phyloP scores from a whole-genome alignment of 2,888 invertebrate species.

The Eristalis pertinax region DNA sequence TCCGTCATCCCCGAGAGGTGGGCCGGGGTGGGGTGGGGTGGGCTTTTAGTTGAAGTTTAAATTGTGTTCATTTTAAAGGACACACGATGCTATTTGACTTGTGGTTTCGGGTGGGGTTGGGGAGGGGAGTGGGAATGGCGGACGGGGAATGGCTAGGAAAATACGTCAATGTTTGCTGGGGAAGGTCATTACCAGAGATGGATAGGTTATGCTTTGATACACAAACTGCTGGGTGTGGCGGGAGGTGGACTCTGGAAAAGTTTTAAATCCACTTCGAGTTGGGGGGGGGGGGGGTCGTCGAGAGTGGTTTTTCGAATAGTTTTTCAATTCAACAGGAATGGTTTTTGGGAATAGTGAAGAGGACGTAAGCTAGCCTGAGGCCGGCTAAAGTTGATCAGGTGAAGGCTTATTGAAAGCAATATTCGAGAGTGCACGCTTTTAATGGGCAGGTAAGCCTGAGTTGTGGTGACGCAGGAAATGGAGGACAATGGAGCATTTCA shows the following conservation, averaged over 20 bases:
- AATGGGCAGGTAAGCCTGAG: too few species aligned
- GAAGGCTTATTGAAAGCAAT: background rate
- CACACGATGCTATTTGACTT: conserved; percentile 5
- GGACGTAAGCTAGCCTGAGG: background rate
- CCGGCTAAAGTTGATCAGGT: background rate
- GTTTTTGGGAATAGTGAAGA: background rate
- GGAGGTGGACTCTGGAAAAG: background rate
- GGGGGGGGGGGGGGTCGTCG: background rate
- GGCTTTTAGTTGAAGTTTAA: background rate
- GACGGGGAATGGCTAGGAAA: background rate
- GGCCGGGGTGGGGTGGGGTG: too few species aligned
- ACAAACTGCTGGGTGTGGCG: background rate
- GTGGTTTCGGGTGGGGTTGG: background rate
- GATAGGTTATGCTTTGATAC: background rate
- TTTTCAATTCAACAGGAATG: background rate
- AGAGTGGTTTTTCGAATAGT: background rate
- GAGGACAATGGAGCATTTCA: too few species aligned
- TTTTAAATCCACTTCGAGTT: background rate
- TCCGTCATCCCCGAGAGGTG: too few species aligned
- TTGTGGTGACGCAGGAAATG: too few species aligned
- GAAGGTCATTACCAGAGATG: background rate
- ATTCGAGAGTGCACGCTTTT: too few species aligned
- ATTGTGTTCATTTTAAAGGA: background rate
- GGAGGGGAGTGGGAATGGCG: background rate
- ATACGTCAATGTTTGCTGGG: conserved; percentile 2